Base-by-base conservation (phyloP, 2,113 vertebrate species). In the Scomber japonicus region DNA sequence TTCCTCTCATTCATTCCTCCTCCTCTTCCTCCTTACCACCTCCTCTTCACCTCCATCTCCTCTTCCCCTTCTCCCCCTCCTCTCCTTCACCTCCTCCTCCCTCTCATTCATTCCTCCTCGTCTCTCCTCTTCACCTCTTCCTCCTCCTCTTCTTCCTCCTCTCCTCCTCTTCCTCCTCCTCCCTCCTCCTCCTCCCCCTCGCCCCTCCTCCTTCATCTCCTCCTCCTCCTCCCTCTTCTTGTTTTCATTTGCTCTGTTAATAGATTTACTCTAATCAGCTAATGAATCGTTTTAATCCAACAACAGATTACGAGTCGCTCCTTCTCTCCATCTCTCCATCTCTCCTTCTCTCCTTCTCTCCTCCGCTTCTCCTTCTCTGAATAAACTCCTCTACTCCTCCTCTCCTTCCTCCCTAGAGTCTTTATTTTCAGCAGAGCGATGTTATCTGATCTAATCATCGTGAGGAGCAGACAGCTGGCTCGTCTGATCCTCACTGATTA, bases 401-500 rank as follows among this genome's bases (percentile, higher is more conserved):
- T n/a, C 55, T 21, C 50, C 44, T 61, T 27, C 83, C n/a, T n/a
- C n/a, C n/a, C n/a, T n/a, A n/a, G n/a, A n/a, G n/a, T n/a, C n/a
- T n/a, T n/a, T n/a, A n/a, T n/a, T n/a, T n/a, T n/a, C n/a, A n/a
- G n/a, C n/a, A n/a, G n/a, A n/a, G n/a, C n/a, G n/a, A n/a, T n/a
- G n/a, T n/a, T n/a, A n/a, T n/a, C n/a, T n/a, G n/a, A 74, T 62
- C 74, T 70, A 63, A 78, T 56, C 51, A 24, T 82, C 64, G 75
- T 65, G 85, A 63, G 51, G 93, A 84, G 92, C 93, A 94, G 96
- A 96, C 96, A 97, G 96, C 96, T 98, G 96, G 96, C 90, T 84
- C 84, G 96, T 96, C 96, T 97, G 96, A 97, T 96, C 96, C 95
- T 94, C 93, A 91, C 95, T 94, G 95, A 96, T 93, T 96, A 95